These are phyloP conservation scores for Calyptommatus sinebrachiatus DNA, from an alignment of 2,113 vertebrate genomes.

Conservation along the genomic window DNA sequence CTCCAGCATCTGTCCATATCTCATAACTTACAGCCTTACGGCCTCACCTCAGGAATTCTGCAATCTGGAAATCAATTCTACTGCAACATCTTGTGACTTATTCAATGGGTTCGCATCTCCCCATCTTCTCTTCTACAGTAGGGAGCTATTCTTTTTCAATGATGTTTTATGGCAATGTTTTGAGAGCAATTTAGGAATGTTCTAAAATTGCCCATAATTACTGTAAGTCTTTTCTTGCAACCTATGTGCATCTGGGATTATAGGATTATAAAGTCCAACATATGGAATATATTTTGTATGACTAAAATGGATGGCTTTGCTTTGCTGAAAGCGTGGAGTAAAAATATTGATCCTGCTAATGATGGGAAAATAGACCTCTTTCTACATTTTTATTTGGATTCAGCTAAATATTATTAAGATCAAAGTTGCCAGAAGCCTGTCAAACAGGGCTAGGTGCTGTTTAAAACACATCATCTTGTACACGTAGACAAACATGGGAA, in stretches of 20 bases:
- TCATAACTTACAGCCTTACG: background rate
- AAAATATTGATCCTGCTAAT: conserved; percentile 2
- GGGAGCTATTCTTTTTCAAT: conserved; percentile 19
- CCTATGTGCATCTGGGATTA: conserved; percentile 1
- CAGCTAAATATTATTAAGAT: background rate
- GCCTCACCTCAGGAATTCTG: background rate
- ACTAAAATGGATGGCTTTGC: conserved; percentile 30
- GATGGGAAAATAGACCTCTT: no score
- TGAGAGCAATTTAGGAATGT: conserved; percentile 22
- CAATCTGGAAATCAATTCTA: background rate
- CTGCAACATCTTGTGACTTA: background rate
- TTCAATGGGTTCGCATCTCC: no score
- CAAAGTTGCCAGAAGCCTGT: background rate
- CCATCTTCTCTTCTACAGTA: background rate
- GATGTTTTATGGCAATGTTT: conserved; percentile 11
- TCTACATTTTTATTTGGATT: background rate
- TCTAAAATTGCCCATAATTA: conserved; percentile 46
- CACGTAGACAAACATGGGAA: background rate
- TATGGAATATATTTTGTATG: conserved; percentile 44
- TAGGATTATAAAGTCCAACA: conserved; percentile 34
- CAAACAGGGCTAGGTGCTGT: background rate
- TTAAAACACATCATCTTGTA: background rate
- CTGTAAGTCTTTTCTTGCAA: conserved; percentile 26
- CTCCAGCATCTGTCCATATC: background rate
- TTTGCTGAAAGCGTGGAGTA: conserved; percentile 27